Base-by-base conservation (phyloP, 2,113 vertebrate species). In the Scolopax mira region DNA sequence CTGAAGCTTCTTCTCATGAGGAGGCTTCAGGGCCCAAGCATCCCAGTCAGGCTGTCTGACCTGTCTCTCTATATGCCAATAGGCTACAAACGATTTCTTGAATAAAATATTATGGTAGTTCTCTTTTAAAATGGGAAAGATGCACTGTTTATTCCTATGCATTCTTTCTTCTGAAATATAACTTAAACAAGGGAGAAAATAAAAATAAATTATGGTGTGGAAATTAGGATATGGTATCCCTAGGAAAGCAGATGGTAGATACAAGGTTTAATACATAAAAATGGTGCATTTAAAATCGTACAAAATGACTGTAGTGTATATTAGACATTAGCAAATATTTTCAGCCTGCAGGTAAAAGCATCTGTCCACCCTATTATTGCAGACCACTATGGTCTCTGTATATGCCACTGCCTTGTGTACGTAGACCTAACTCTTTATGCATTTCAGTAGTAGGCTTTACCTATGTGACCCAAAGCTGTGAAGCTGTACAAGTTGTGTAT, bases 11-110 rank as follows among this genome's bases (percentile, higher is more conserved):
- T 82, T 79, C 55, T 70, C 23, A 16, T 22, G 15, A 51, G 58
- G 21, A 85, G 18, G 27, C 16, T 61, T 11, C 15, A 60, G 37
- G 16, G 2, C 8, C 37, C 21, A 44, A 35, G 27, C 14, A 75
- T 2, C 30, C n/a, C 9, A 42, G 14, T 4, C 1, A 0, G 16
- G 7, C 11, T 60, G 5, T 24, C 13, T n/a, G 58, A 64, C 6
- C 44, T n/a, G 4, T 74, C 28, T 18, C 8, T 39, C 51, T 44
- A 2, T 4, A 17, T 70, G 21, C 8, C 30, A 18, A 5, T 3
- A 27, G 11, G 4, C 10, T 62, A n/a, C 25, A 37, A 51, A 31
- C 4, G 60, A 52, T 52, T 41, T 58, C 8, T 57, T 79, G 14
- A 52, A 19, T n/a, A 46, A 82, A 92, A 75, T 24, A 25, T 9